Percentiles rank a stretch among this genome's conserved stretches.
Conservation (phyloP, 2,797 vertebrate genomes). For the Trachurus trachurus region DNA sequence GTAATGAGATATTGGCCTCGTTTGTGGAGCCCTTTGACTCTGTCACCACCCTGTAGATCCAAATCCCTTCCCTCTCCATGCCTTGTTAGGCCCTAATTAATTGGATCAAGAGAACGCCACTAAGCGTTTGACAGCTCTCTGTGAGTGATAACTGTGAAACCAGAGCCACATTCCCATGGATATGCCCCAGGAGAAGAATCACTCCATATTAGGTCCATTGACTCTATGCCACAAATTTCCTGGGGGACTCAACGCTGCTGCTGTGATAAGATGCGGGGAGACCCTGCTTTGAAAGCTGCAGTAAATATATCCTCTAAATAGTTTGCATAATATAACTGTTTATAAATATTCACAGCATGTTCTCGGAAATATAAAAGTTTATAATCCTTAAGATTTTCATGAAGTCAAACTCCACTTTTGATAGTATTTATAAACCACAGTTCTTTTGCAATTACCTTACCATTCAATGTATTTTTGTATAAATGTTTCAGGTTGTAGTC, state of each 20-base stretch:
- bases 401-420: neutral
- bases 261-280: slow-evolving; percentile 59
- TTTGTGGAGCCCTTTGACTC: slow-evolving; percentile 67
- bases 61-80: slow-evolving; percentile 61
- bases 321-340: neutral
- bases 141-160: slow-evolving; percentile 81
- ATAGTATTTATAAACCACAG: neutral
- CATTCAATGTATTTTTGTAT: neutral
- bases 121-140: slow-evolving; percentile 77
- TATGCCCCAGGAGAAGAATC: slow-evolving; percentile 73
- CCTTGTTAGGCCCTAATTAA: slow-evolving; percentile 83
- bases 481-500: too few species aligned
- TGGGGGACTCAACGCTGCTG: slow-evolving; percentile 64
- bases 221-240: slow-evolving; percentile 68
- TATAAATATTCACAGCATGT: neutral
- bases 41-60: slow-evolving; percentile 63
- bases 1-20: slow-evolving; percentile 34
- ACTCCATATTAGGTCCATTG: slow-evolving; percentile 76
- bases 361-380: neutral
- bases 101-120: slow-evolving; percentile 79
- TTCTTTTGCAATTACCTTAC: neutral
- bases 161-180: slow-evolving; percentile 65
- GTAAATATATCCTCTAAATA: slow-evolving; percentile 16
- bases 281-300: slow-evolving; percentile 41
- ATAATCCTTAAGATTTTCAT: neutral